phyloP scores from a whole-genome alignment of 2,888 invertebrate genomes.

The Pristionchus mayeri region DNA sequence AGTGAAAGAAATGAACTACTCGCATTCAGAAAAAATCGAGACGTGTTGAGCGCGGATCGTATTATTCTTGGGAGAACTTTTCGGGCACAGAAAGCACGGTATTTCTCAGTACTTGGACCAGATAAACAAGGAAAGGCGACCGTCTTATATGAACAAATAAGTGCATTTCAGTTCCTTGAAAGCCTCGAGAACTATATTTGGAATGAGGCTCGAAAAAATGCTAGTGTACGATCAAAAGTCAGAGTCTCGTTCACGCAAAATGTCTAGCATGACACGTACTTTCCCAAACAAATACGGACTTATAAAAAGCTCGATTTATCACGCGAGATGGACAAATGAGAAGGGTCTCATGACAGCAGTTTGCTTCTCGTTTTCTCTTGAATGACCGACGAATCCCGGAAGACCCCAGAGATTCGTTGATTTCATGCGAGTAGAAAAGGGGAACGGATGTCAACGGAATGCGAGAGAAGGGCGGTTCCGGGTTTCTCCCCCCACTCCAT shows the following conservation, averaged over 20 bases:
- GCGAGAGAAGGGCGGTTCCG: slow-evolving; percentile 3
- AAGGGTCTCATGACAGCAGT: background rate
- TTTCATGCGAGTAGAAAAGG: background rate
- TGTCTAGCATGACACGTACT: background rate
- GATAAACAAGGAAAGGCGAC: too few relatives aligned
- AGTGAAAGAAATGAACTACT: too few relatives aligned
- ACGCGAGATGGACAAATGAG: background rate
- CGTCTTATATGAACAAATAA: too few relatives aligned
- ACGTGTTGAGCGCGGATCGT: background rate
- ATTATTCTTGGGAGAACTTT: background rate
- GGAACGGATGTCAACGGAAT: slow-evolving; percentile 29
- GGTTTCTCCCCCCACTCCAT: background rate
- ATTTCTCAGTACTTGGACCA: background rate
- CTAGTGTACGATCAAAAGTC: too few relatives aligned
- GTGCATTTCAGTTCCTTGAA: too few relatives aligned
- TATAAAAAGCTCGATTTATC: background rate
- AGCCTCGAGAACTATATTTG: too few relatives aligned
- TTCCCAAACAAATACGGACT: background rate
- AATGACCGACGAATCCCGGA: background rate
- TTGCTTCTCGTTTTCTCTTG: background rate
- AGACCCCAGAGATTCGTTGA: slow-evolving; percentile 17
- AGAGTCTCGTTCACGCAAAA: too few relatives aligned
- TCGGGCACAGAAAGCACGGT: background rate
- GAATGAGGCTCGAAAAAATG: too few relatives aligned
- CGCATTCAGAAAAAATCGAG: background rate